These are phyloP conservation scores for Clarias pachynema DNA, from an alignment of 2,797 vertebrate genomes.

Conservation along the genomic window DNA sequence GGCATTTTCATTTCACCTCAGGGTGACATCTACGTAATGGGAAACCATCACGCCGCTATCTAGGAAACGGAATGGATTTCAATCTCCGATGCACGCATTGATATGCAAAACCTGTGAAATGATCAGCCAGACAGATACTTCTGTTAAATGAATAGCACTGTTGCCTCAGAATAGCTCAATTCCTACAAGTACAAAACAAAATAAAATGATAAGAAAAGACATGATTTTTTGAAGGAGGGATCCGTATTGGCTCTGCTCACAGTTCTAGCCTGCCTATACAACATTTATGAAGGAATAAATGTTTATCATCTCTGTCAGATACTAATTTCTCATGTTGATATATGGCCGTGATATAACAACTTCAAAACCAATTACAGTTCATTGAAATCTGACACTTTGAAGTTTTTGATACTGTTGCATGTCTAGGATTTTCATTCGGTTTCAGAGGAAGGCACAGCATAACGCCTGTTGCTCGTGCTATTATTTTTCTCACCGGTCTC, in stretches of 20 bases:
- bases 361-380: background rate
- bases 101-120: constrained; percentile 73
- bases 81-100: constrained; percentile 68
- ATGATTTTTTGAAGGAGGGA: constrained; percentile 36
- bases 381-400: background rate
- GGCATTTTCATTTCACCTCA: constrained; percentile 77
- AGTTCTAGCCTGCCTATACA: background rate
- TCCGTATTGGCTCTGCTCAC: constrained; percentile 11
- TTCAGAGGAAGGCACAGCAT: background rate
- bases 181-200: constrained; percentile 34
- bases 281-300: constrained; percentile 22
- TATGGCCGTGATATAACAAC: background rate
- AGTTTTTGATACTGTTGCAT: background rate
- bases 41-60: constrained; percentile 73
- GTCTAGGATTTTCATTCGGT: background rate
- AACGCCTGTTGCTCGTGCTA: background rate
- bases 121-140: constrained; percentile 54
- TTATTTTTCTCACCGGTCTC: background rate
- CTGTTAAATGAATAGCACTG: constrained; percentile 46
- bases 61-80: constrained; percentile 72
- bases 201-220: constrained; percentile 22
- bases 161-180: constrained; percentile 49
- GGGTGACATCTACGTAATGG: constrained; percentile 72
- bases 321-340: constrained; percentile 9
- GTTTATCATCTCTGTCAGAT: constrained; percentile 6